Base-by-base conservation (phyloP, 2,888 invertebrate genomes). In the Zhuqinia jingwanae region DNA sequence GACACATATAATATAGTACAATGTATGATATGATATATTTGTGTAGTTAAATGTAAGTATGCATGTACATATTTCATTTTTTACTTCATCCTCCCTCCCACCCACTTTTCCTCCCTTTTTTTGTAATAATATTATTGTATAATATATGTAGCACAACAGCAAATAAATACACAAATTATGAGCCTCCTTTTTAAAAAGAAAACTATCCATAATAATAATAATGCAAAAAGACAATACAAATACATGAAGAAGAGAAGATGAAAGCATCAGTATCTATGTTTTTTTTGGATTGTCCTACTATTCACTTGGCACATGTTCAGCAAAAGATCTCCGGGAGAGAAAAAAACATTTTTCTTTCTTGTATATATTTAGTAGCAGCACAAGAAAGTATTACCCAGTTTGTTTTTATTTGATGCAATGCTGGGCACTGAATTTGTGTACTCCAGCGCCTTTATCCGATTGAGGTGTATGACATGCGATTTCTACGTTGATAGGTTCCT, bases 301-400 rank as follows among this genome's bases (percentile, higher is more conserved):
- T 53, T 75, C 53, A 53, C 50, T 53, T 80, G 80, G 80, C 80
- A 80, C 25, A 80, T 36, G 68, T 80, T 80, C 80, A 80, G 80
- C 42, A 47, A 68, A 68, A 68, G 1, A 42, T 68, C 45, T 42
- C 45, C 20, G 20, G 25, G n/a, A 68, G 15, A 45, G 36, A 68
- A 68, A 68, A 70, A 68, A 47, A 22, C 56, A 80, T 80, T 80
- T 70, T 68, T 70, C 56, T 70, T 68, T 70, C 56, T 65, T 79
- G 65, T 63, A 36, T 36, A 36, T 6, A 36, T 8, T 11, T 20
- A 58, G 58, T 58, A 58, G 58, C 58, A n/a, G 36, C 36, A 3
- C 6, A 13, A 53, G 11, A 53, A 13, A 17, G 15, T 53, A 53
- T 3, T 53, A 53, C 2, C 53, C n/a, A 3, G 17, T 53, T 53